phyloP scores from a whole-genome alignment of 2,113 vertebrate genomes.

The Hippocampus barbouri region DNA sequence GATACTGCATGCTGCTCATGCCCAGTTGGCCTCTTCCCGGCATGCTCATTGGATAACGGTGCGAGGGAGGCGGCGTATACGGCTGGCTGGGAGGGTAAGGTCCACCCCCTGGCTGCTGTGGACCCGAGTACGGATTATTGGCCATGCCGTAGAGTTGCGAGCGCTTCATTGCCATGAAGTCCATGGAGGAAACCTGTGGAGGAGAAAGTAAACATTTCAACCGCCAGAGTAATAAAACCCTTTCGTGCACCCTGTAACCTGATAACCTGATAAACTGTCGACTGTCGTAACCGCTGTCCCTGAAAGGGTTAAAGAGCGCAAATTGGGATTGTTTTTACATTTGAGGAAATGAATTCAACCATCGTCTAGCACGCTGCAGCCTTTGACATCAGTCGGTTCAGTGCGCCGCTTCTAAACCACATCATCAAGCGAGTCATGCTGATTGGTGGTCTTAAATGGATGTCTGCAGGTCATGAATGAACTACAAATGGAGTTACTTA shows the following conservation, averaged over 20 bases:
- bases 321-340: neutral
- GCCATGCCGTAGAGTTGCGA: constrained; percentile 91
- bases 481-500: constrained; percentile 47
- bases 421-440: constrained; percentile 37
- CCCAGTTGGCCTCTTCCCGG: constrained; percentile 84
- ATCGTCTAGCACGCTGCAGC: constrained; percentile 37
- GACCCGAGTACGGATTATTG: constrained; percentile 83
- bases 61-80: constrained; percentile 83
- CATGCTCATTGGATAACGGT: constrained; percentile 89
- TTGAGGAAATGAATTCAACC: constrained; percentile 16
- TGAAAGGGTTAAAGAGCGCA: neutral
- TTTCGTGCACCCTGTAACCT: no score
- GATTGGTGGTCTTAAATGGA: constrained; percentile 51
- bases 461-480: constrained; percentile 50
- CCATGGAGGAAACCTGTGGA: constrained; percentile 87
- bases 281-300: no score
- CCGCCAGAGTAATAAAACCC: no score
- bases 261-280: no score
- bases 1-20: constrained; percentile 88
- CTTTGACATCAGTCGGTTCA: constrained; percentile 43
- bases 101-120: constrained; percentile 79
- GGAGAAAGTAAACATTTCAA: constrained; percentile 5
- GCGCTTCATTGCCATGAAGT: constrained; percentile 96
- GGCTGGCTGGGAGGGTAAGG: constrained; percentile 85
- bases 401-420: constrained; percentile 32